phyloP scores from a whole-genome alignment of 2,113 vertebrate genomes.

The Dipodomys spectabilis region DNA sequence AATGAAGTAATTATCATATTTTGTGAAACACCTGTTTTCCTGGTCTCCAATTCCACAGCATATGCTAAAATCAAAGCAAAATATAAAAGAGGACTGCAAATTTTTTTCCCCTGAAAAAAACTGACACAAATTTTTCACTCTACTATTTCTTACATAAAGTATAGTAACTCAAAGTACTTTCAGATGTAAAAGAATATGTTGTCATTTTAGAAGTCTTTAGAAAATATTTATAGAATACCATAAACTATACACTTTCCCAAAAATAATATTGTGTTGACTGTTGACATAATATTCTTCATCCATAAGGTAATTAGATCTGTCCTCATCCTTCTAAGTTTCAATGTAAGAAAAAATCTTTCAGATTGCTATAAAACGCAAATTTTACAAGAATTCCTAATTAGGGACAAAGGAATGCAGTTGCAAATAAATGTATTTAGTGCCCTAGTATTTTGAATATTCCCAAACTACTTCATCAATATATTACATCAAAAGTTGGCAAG shows the following conservation, averaged over 20 bases:
- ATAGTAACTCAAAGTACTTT: conserved; percentile 64
- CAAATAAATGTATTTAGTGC: conserved; percentile 26
- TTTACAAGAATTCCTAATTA: background rate
- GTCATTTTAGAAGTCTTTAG: conserved; percentile 50
- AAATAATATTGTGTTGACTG: conserved; percentile 57
- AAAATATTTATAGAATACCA: conserved; percentile 67
- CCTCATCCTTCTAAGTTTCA: conserved; percentile 8
- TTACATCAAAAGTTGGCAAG: background rate
- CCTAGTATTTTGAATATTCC: background rate
- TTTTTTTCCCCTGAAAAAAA: conserved; percentile 76
- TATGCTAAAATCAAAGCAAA: conserved; percentile 86
- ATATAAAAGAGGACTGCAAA: conserved; percentile 82
- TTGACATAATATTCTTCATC: conserved; percentile 51
- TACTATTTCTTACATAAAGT: conserved; percentile 69
- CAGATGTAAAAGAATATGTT: conserved; percentile 30
- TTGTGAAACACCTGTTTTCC: conserved; percentile 88
- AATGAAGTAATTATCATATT: conserved; percentile 87
- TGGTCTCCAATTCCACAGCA: conserved; percentile 87
- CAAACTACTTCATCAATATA: background rate
- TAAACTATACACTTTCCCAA: conserved; percentile 62
- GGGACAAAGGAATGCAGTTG: background rate
- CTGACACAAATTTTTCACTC: conserved; percentile 72
- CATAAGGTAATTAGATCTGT: conserved; percentile 25
- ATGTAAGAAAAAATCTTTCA: conserved; percentile 2
- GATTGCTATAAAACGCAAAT: conserved; percentile 49